These are phyloP conservation scores for Laothoe populi DNA, from an alignment of 2,888 invertebrate species.

Conservation along the genomic window DNA sequence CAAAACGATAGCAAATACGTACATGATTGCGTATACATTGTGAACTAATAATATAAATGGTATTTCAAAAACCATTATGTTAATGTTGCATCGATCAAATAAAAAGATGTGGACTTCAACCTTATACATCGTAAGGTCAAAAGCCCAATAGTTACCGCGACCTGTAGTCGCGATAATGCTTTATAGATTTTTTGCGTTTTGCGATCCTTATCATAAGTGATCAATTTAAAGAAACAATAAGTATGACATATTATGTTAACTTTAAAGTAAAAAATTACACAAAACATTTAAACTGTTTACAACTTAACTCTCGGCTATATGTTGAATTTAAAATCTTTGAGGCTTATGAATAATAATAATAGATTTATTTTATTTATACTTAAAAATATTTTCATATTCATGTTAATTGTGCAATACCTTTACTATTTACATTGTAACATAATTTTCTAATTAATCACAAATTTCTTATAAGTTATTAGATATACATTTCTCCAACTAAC, in stretches of 20 bases:
- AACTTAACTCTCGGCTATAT: conserved; percentile 13
- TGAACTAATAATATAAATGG: neutral
- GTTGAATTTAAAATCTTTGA: neutral
- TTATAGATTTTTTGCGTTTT: neutral
- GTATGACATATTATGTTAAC: neutral
- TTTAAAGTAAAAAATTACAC: neutral
- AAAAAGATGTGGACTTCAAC: conserved; percentile 16
- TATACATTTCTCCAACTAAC: conserved; percentile 6
- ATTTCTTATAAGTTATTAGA: conserved; percentile 4
- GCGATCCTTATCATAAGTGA: conserved; percentile 9
- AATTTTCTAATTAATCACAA: neutral
- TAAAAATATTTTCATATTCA: neutral
- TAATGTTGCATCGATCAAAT: conserved; percentile 17
- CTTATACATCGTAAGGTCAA: conserved; percentile 17
- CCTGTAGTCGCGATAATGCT: neutral
- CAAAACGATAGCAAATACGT: neutral
- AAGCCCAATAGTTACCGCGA: conserved; percentile 12
- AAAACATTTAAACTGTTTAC: neutral
- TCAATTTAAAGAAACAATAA: conserved; percentile 11
- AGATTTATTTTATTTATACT: neutral
- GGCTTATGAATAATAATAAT: neutral
- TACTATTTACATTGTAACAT: neutral
- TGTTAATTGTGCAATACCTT: conserved; percentile 18
- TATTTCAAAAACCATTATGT: neutral
- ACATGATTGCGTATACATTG: neutral